Evolutionary conservation across 1,140 invertebrate species (phyloP), one percentile per base, ranked within the genome.

Genomic region (Euwallacea similis): DNA sequence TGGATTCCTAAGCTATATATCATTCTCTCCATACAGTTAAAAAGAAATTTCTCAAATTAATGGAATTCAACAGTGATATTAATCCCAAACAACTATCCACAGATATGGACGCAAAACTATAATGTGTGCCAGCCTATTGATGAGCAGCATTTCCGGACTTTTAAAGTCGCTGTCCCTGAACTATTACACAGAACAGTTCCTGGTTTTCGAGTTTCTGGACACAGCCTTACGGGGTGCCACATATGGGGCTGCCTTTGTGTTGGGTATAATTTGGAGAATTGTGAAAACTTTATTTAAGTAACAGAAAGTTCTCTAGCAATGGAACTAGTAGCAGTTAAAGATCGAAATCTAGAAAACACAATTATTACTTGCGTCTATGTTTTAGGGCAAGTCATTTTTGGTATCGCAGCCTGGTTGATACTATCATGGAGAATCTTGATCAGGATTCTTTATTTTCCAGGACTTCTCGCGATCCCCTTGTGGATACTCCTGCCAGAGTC

Each of bases 311-410:
- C 21, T 33, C 4, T 80, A 92, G 92, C 89, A 41, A 86, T 94
- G 79, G 93, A 95, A 79, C 84, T 92, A 73, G 89, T 93, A 0
- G 89, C 89, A 0, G 88, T 90, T 6, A 86, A 87, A 73, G 86
- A 89, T 61, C 83, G 93, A 71, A 89, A 91, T 0, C 82, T 92
- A 42, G 90, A 87, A 58, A 91, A 90, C 61, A 88, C 90, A 0
- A 76, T 91, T 0, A 88, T 91, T 42, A 87, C 88, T 47, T 85
- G 85, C 43, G 86, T 88, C 60, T 93, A 90, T 77, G 88, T 91
- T 0, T 75, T 90, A 7, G 93, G 93, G 0, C 86, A 93, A 69
- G 87, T 91, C 71, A 75, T 88, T 0, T 77, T 94, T n/a, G 88
- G 90, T 11, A 80, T 88, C 33, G 80, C 88, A 2, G 90, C 90